Percentiles rank a stretch among this genome's conserved stretches.
These are phyloP conservation scores for Synaphobranchus kaupii DNA, from an alignment of 2,797 vertebrate genomes.

Conservation along the genomic window DNA sequence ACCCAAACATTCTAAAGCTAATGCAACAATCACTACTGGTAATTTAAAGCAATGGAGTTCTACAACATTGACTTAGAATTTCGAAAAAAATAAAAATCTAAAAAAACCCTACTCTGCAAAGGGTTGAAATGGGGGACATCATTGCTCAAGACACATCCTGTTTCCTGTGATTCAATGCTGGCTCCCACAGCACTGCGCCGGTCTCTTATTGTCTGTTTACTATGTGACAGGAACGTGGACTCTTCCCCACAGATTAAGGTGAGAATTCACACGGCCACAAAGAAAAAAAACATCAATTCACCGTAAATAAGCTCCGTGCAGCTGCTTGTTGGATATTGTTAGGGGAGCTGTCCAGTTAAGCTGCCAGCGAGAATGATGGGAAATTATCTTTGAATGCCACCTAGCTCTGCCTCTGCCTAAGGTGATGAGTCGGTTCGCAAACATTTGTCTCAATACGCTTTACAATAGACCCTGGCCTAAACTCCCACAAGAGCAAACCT, in stretches of 20 bases:
- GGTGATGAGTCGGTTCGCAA: neutral
- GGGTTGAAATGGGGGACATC: neutral
- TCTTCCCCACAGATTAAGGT: constrained; percentile 8
- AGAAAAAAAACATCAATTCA: constrained; percentile 12
- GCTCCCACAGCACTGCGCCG: neutral
- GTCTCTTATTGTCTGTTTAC: neutral
- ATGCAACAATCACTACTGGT: too few species aligned
- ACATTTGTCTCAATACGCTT: too few species aligned
- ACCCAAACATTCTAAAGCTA: too few species aligned
- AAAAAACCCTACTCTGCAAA: too few species aligned
- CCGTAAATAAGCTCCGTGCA: neutral
- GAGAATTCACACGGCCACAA: neutral
- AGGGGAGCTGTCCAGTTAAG: neutral
- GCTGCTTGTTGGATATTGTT: neutral
- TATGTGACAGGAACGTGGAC: constrained; percentile 11
- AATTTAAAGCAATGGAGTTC: too few species aligned
- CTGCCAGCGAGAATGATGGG: neutral
- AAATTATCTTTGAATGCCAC: neutral
- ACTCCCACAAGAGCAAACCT: too few species aligned
- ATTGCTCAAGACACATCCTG: constrained; percentile 7
- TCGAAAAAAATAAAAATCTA: too few species aligned
- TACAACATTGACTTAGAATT: too few species aligned
- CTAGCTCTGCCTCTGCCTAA: neutral
- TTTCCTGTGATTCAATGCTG: constrained; percentile 28
- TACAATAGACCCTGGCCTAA: too few species aligned